These are phyloP conservation scores for Oceanodroma tethys DNA, from an alignment of 2,113 vertebrate species.

Conservation along the genomic window DNA sequence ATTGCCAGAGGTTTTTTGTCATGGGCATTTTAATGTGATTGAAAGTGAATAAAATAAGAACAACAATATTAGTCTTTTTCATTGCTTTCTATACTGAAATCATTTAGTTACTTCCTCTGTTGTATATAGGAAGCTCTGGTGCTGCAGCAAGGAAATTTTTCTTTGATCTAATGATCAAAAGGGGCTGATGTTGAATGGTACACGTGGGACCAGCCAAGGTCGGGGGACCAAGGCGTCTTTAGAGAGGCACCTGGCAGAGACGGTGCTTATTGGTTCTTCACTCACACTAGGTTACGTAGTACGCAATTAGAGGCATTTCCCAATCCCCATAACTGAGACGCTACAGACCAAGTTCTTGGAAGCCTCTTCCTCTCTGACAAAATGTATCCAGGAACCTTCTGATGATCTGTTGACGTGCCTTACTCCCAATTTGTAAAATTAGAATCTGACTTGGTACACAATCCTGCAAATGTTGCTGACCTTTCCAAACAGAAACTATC, in stretches of 20 bases:
- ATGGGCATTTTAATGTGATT: background rate
- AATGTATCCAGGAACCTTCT: background rate
- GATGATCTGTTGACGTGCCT: background rate
- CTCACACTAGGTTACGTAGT: fast-evolving
- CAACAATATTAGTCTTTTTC: background rate
- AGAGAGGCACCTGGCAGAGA: background rate
- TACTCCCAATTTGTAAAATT: background rate
- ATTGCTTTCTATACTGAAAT: background rate
- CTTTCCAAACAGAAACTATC: background rate
- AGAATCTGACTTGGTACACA: background rate
- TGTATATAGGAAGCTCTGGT: background rate
- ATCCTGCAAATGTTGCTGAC: background rate
- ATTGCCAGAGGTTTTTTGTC: background rate
- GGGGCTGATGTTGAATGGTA: background rate
- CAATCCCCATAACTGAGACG: fast-evolving
- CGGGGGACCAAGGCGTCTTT: background rate
- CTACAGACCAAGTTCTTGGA: background rate
- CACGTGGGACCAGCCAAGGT: background rate
- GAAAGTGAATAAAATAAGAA: background rate
- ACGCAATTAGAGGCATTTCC: background rate
- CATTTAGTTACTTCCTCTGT: background rate
- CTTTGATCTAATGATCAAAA: background rate
- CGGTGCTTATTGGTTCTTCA: background rate
- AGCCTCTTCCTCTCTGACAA: background rate
- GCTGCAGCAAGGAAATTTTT: background rate